A percentile compares a stretch with the other conserved stretches of the same genome.
Conservation (phyloP, 2,888 invertebrate genomes). For the Germaria angustata region DNA sequence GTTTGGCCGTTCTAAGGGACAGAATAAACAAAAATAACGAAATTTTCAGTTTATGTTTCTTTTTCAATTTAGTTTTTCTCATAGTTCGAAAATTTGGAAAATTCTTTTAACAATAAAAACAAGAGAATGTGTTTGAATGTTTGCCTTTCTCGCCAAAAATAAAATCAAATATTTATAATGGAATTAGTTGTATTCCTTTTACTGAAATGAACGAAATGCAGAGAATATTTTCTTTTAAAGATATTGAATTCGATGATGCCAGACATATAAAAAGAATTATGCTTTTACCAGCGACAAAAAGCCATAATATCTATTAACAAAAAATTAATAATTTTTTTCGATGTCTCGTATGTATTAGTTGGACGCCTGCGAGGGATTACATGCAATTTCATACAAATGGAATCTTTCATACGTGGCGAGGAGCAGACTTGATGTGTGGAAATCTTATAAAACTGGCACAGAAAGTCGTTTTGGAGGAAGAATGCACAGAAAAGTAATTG, state of each 20-base stretch:
- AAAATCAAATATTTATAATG: conserved; percentile 46
- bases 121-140: neutral
- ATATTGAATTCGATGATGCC: conserved; percentile 11
- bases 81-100: conserved; percentile 1
- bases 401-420: no score
- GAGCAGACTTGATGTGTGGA: no score
- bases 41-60: neutral
- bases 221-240: neutral
- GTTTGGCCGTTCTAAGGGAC: conserved; percentile 93
- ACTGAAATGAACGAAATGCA: conserved; percentile 1
- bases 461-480: no score
- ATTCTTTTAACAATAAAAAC: conserved; percentile 25
- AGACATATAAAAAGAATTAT: neutral
- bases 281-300: no score
- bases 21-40: conserved; percentile 43
- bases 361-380: no score
- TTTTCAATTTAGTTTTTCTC: neutral
- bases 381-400: no score
- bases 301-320: no score
- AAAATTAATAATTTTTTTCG: no score
- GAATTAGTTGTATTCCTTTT: conserved; percentile 19
- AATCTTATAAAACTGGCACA: no score
- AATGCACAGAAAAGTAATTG: no score
- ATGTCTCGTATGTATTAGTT: no score
- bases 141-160: conserved; percentile 39